Conservation (phyloP, 2,888 invertebrate species). For the Acrobasis suavella region DNA sequence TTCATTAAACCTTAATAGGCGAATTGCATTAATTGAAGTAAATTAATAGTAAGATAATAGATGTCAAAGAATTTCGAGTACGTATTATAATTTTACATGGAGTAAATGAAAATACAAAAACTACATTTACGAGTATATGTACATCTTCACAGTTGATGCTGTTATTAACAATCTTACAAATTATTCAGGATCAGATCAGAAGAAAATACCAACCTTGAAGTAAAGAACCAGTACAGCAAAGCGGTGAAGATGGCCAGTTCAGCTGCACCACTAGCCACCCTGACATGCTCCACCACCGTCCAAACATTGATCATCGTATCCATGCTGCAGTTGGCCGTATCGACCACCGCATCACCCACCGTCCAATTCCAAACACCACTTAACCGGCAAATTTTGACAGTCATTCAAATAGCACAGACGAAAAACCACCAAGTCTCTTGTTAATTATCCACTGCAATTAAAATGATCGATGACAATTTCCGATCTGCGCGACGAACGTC, state of each 20-base stretch:
- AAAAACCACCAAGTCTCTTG: slow-evolving; percentile 21
- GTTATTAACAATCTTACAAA: too few relatives aligned
- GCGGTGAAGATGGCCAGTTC: slow-evolving; percentile 84
- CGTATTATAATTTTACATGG: too few relatives aligned
- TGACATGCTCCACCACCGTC: slow-evolving; percentile 74
- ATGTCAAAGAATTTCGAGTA: too few relatives aligned
- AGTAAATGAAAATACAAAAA: too few relatives aligned
- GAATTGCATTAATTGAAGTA: too few relatives aligned
- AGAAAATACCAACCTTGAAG: slow-evolving; percentile 74
- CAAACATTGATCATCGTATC: slow-evolving; percentile 75
- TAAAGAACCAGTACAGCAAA: slow-evolving; percentile 84
- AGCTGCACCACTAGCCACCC: slow-evolving; percentile 82
- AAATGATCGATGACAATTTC: slow-evolving; percentile 35
- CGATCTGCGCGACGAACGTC: slow-evolving; percentile 36
- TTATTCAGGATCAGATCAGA: not conserved
- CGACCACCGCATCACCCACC: slow-evolving; percentile 65
- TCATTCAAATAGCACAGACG: slow-evolving; percentile 32
- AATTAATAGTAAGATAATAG: too few relatives aligned
- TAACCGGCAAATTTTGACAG: slow-evolving; percentile 56
- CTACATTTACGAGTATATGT: too few relatives aligned
- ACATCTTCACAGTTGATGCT: too few relatives aligned
- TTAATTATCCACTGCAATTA: slow-evolving; percentile 23
- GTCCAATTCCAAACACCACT: slow-evolving; percentile 59
- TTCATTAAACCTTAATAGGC: too few relatives aligned
- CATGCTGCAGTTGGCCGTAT: slow-evolving; percentile 56